Evolutionary conservation across 2,888 invertebrate genomes (phyloP), one percentile per base, ranked within the genome.

Genomic region (Euzophera pinguis): DNA sequence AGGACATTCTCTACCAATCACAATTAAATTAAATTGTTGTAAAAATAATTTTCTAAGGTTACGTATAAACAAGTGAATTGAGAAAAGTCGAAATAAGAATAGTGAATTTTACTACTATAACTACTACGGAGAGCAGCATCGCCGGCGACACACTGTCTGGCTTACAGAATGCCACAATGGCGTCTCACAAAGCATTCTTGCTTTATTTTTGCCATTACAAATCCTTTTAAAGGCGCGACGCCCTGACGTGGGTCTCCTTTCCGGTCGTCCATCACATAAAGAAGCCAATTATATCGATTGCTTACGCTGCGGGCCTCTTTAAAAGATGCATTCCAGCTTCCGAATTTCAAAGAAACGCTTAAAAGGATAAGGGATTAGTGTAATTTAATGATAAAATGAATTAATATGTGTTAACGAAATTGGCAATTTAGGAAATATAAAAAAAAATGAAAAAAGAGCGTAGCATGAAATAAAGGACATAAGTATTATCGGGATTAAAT

Each of bases 261-360:
- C 86, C 88, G 86, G 84, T 83, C 69, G 67, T 64, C 55, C 52
- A 58, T 50, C 61, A 62, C 71, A 86, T 84, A 84, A 85, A 82
- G 65, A 75, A 78, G 71, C 79, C 87, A 87, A 89, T 89, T 86
- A 88, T 86, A 73, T 81, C 80, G 79, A 78, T 79, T 79, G 78
- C 71, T 65, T 69, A 72, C 74, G 70, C 67, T 65, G 71, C 63
- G 63, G 57, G 60, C 62, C 65, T 71, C 72, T 77, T n/a, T 71
- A 75, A 78, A 78, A 75, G 70, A 73, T 71, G 67, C 71, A 78
- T 65, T 71, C 65, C 71, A 68, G 81, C 89, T 89, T 86, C 88
- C 86, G 84, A 84, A 78, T 81, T 84, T 82, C 80, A 84, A 85
- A 81, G 85, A 85, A 86, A 68, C 62, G 53, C 56, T 50, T 71